Evolutionary conservation across 2,113 vertebrate species (phyloP).

Genomic region (Atlantisia rogersi): DNA sequence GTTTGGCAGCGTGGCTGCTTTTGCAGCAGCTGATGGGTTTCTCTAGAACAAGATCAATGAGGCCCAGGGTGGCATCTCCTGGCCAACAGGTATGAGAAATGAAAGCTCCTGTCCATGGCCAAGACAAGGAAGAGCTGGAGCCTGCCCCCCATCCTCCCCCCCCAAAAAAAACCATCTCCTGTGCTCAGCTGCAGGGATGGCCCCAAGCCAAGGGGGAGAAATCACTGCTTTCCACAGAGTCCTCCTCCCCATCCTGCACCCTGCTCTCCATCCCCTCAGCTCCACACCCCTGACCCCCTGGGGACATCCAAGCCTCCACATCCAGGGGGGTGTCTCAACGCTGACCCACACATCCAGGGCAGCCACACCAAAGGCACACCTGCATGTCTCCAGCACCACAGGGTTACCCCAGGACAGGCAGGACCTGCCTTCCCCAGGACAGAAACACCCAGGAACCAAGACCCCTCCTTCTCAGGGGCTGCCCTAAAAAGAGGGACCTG

Average conservation of each 20-base stretch:
- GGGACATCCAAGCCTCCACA: not conserved
- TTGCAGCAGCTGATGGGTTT: not conserved
- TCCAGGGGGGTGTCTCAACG: not conserved
- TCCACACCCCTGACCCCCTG: rapidly evolving
- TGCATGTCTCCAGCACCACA: rapidly evolving
- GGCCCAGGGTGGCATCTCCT: not conserved
- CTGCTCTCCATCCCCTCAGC: not conserved
- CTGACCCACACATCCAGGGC: rapidly evolving
- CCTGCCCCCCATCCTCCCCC: not conserved
- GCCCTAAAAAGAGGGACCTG: not conserved
- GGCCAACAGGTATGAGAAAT: not conserved
- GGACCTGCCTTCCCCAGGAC: not conserved
- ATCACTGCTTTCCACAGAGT: not conserved
- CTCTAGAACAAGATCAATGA: not conserved
- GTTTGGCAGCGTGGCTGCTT: not conserved
- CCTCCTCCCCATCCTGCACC: not conserved
- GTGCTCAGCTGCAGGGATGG: not conserved
- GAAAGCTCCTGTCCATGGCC: not conserved
- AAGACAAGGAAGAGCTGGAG: not conserved
- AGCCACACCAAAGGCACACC: not conserved
- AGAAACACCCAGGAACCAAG: not conserved
- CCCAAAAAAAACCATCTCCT: not conserved
- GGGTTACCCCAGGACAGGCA: rapidly evolving
- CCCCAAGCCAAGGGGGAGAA: not conserved
- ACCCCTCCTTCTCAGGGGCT: not conserved